Evolutionary conservation across 1,140 invertebrate genomes (phyloP), one percentile per base, ranked within the genome.

Genomic region (Sipha flava): DNA sequence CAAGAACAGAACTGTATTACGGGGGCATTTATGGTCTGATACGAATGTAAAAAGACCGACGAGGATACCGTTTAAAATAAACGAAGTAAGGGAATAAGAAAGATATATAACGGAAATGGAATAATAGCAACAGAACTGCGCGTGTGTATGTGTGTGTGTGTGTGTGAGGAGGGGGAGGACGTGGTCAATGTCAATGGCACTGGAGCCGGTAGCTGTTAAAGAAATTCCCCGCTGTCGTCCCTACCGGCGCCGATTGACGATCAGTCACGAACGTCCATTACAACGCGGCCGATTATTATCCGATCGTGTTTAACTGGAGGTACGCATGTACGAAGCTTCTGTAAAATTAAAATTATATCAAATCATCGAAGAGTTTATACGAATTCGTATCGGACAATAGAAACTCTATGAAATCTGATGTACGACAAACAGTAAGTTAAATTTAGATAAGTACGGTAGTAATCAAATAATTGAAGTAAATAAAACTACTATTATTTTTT

Each of bases 141-240:
- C n/a, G n/a, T n/a, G n/a, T n/a, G n/a, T n/a, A n/a, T n/a, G n/a
- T n/a, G n/a, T n/a, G n/a, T n/a, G n/a, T n/a, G n/a, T n/a, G n/a
- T 1, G 14, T 29, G 12, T 3, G 18, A 16, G 2, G 47, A 18
- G 49, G 54, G 54, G 34, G 43, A 29, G 10, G 70, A 31, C 29
- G 31, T 77, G 49, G 47, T 54, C 73, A 77, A 77, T 77, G 73
- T 77, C 73, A 77, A 59, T 77, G 73, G 73, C 73, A 59, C 34
- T 40, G 34, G 29, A 4, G 5, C 26, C 70, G 29, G 34, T 62
- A 34, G 29, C 68, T 45, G 29, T 23, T 49, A 6, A 73, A 37
- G 31, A 75, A 70, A 70, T 70, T 70, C 66, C 47, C 66, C 23
- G 40, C 10, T 47, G 16, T 47, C 66, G 23, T 47, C 26, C n/a